phyloP scores from a whole-genome alignment of 2,888 invertebrate species.

The Geophilus truncorum region DNA sequence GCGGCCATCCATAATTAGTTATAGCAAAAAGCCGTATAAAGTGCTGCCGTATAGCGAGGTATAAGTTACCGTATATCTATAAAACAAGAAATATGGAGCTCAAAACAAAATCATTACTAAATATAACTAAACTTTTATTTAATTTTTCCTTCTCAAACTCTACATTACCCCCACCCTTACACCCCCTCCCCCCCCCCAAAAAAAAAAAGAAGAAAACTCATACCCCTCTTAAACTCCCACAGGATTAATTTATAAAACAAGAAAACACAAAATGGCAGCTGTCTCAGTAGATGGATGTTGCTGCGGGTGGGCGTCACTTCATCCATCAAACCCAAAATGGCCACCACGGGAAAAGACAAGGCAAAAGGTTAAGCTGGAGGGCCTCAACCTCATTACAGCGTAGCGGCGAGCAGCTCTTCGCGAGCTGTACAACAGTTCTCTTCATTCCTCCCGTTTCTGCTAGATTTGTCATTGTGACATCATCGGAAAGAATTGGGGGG shows the following conservation, averaged over 20 bases:
- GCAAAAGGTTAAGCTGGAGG: neutral
- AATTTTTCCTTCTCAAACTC: too few species aligned
- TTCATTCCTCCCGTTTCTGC: neutral
- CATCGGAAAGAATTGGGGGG: neutral
- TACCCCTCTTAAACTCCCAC: neutral
- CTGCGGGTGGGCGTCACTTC: neutral
- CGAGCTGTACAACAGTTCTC: too few species aligned
- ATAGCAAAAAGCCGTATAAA: too few species aligned
- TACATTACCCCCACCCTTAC: neutral
- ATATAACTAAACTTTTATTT: too few species aligned
- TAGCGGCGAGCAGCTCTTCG: neutral
- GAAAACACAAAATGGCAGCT: conserved; percentile 1
- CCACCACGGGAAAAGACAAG: neutral
- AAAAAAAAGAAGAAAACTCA: too few species aligned
- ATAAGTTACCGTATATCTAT: too few species aligned
- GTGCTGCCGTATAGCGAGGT: too few species aligned
- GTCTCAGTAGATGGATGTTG: neutral
- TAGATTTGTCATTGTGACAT: conserved; percentile 10
- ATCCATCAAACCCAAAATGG: neutral
- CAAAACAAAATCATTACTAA: too few species aligned
- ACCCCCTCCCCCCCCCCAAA: too few species aligned
- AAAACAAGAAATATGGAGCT: too few species aligned
- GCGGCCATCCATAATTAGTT: too few species aligned
- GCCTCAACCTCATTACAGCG: neutral
- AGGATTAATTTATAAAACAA: neutral